Conservation (phyloP, 2,888 invertebrate genomes). For the Coleophora deauratella region DNA sequence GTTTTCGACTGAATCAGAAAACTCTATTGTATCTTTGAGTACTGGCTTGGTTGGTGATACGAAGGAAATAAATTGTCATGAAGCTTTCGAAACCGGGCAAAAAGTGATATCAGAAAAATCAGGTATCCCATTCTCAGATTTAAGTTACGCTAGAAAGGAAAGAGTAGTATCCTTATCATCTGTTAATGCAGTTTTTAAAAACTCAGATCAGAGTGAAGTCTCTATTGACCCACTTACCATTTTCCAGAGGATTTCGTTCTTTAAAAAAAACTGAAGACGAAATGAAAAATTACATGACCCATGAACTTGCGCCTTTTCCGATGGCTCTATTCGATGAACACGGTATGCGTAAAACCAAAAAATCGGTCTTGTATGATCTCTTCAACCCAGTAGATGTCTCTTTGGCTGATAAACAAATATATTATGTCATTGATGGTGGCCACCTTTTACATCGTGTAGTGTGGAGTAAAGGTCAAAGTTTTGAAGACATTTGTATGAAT, state of each 20-base stretch:
- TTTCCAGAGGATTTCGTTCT: slow-evolving; percentile 17
- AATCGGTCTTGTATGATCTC: slow-evolving; percentile 22
- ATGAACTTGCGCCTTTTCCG: slow-evolving; percentile 21
- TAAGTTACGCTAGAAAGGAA: slow-evolving; percentile 25
- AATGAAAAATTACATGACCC: slow-evolving; percentile 19
- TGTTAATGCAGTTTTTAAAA: slow-evolving; percentile 12
- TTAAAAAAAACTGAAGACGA: slow-evolving; percentile 20
- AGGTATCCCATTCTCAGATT: slow-evolving; percentile 19
- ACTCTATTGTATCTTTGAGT: slow-evolving; percentile 18
- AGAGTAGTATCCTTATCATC: slow-evolving; percentile 20
- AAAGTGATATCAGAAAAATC: slow-evolving; percentile 19
- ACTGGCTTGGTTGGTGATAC: slow-evolving; percentile 19
- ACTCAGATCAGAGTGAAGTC: slow-evolving; percentile 18
- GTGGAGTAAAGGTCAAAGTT: slow-evolving; percentile 24
- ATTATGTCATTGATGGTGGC: slow-evolving; percentile 25
- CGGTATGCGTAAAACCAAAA: slow-evolving; percentile 23
- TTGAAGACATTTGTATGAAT: slow-evolving; percentile 18
- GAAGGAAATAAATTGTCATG: slow-evolving; percentile 22
- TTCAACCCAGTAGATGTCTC: slow-evolving; percentile 15
- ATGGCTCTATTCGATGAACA: slow-evolving; percentile 20
- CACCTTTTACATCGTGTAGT: slow-evolving; percentile 30
- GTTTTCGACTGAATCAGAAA: slow-evolving; percentile 13
- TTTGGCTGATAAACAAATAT: slow-evolving; percentile 18
- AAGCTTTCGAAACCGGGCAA: slow-evolving; percentile 24
- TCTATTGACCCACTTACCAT: slow-evolving; percentile 19